Conservation (phyloP, 2,797 vertebrate species). For the Lepus townsendii region DNA sequence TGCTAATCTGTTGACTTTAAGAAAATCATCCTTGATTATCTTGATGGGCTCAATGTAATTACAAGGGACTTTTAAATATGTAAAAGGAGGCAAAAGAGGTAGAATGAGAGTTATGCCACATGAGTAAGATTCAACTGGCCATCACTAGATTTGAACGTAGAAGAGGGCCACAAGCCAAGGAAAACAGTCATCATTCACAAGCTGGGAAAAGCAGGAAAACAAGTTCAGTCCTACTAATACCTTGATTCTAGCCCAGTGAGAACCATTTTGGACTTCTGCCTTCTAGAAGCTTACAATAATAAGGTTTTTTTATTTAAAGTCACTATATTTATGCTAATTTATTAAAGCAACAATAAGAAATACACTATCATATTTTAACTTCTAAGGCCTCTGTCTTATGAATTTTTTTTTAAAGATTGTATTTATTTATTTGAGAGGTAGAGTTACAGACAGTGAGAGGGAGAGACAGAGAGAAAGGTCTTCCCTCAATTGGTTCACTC, state of each 20-base stretch:
- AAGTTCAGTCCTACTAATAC: neutral
- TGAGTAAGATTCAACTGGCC: neutral
- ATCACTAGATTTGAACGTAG: neutral
- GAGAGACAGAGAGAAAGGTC: no score
- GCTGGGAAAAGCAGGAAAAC: neutral
- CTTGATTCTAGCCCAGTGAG: neutral
- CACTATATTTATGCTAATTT: neutral
- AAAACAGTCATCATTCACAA: neutral
- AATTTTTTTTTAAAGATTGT: neutral
- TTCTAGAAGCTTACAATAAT: neutral
- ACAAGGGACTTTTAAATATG: neutral
- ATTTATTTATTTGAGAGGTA: no score
- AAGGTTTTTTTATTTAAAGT: constrained; percentile 21
- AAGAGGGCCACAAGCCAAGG: neutral
- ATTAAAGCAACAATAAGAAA: neutral
- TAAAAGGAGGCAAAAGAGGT: neutral
- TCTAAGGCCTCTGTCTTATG: constrained; percentile 6
- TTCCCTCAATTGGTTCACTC: no score
- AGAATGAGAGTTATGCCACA: neutral
- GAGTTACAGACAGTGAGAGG: no score
- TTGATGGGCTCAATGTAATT: neutral
- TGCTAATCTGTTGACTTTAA: neutral
- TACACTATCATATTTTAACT: constrained; percentile 32
- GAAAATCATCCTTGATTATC: constrained; percentile 22
- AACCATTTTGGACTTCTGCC: neutral